Conservation (phyloP, 2,888 invertebrate species). For the Kuschelorhynchus macadamiae region DNA sequence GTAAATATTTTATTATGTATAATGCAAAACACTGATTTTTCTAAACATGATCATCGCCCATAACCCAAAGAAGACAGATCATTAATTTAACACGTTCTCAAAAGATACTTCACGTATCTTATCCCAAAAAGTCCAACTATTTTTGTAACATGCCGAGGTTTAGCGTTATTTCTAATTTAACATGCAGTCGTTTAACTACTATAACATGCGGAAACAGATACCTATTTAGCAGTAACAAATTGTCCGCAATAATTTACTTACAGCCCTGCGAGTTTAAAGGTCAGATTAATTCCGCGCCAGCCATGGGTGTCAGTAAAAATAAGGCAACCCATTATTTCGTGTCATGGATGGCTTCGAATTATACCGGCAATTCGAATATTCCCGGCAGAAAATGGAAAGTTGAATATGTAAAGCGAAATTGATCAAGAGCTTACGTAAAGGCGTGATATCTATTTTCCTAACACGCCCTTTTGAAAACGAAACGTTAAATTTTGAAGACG, state of each 20-base stretch:
- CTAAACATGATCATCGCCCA: too few species aligned
- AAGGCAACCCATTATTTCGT: slow-evolving; percentile 21
- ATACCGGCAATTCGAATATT: slow-evolving; percentile 16
- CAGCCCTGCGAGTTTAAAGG: slow-evolving; percentile 11
- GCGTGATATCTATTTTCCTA: slow-evolving; percentile 15
- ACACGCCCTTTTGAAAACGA: slow-evolving; percentile 19
- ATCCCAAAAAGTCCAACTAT: too few species aligned
- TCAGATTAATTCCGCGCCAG: slow-evolving; percentile 16
- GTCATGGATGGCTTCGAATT: slow-evolving; percentile 10
- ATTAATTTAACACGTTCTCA: too few species aligned
- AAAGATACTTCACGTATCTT: too few species aligned
- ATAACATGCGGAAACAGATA: slow-evolving; percentile 16
- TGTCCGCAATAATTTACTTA: slow-evolving; percentile 11
- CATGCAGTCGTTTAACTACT: neutral
- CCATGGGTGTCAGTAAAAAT: slow-evolving; percentile 26
- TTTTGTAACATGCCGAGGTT: too few species aligned
- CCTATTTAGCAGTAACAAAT: slow-evolving; percentile 15
- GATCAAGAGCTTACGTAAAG: slow-evolving; percentile 10
- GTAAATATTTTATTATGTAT: too few species aligned
- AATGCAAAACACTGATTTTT: too few species aligned
- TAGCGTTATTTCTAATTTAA: neutral
- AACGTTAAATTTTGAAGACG: slow-evolving; percentile 9
- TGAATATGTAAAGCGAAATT: slow-evolving; percentile 15
- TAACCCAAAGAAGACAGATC: too few species aligned
- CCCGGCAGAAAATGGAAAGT: slow-evolving; percentile 14